Base-by-base conservation (phyloP, 2,888 invertebrate genomes). In the Brachyptera risi region DNA sequence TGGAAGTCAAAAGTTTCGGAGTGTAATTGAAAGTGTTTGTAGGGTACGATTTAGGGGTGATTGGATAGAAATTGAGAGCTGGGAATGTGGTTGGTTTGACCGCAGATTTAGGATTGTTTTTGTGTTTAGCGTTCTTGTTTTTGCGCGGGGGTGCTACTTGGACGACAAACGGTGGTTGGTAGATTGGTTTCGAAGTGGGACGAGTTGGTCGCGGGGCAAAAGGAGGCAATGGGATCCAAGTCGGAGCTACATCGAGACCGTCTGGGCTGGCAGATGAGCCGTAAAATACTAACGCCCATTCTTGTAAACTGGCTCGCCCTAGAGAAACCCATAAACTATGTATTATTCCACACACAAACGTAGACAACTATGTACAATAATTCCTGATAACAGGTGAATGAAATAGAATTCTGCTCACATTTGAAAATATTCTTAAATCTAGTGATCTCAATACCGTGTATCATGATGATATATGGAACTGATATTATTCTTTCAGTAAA, bases 231-330 rank as follows among this genome's bases (percentile, higher is more conserved):
- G 65, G 49, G 67, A 62, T 61, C 63, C 56, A 65, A 60, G 44
- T 56, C 37, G 50, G 67, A 65, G 37, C 31, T 4, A 68, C 65
- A 26, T 73, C 71, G 5, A 71, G 71, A 35, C 75, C 73, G 56
- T 74, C 73, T 3, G 79, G 78, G 66, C 77, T 71, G 58, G 76
- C 79, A 64, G 80, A 86, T 62, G 96, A 96, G 69, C 96, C 96
- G 76, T 95, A 93, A 74, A 96, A 84, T 72, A 92, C 88, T 74
- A 96, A 82, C 65, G 93, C 90, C 96, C 96, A 96, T 74, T 91
- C 92, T 79, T 92, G 90, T 70, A 96, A 83, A 66, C 89, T 86
- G 63, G 93, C 93, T 75, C 92, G 86, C 77, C 91, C 92, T 92
- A 81, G 5, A 42, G 21, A 19, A 19, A n/a, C n/a, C n/a, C n/a